Base-by-base conservation (phyloP, 2,888 invertebrate species). In the Stratiomys singularior region DNA sequence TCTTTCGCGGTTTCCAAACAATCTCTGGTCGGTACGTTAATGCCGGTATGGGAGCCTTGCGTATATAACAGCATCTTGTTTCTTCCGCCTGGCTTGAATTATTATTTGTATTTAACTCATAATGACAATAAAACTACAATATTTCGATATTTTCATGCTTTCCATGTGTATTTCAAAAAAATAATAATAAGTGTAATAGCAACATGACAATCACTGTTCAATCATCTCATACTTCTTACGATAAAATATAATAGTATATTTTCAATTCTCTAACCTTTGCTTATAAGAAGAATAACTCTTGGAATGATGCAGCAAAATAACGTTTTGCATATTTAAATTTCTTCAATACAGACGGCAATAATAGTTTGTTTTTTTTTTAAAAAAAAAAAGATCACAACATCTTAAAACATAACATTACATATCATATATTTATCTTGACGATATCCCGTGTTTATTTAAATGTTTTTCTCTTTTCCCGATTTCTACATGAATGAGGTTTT, bases 301-400 rank as follows among this genome's bases (percentile, higher is more conserved):
- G 74, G 74, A 74, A 74, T 74, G 74, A 74, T 58, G 74, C 74
- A 74, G 74, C 58, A 74, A 74, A 58, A 58, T 58, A 58, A 58
- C 74, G 25, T 58, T 58, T 74, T 74, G 21, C 58, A 74, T 25
- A 58, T 23, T 30, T 5, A 74, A 72, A 21, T n/a, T 58, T 58
- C 18, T 60, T 37, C 47, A 69, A 46, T 69, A 46, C 21, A 23
- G 69, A 69, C 44, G 66, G 28, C 69, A 23, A 27, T 25, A 66
- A 47, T 47, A 69, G 25, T 60, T 52, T n/a, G 18, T 52, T 18
- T n/a, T 52, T 52, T 52, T 52, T 52, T 66, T n/a, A n/a, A n/a
- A n/a, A n/a, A 47, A 47, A 69, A 69, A 47, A 69, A 44, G 69
- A 69, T 69, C 69, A 69, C 69, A 69, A 69, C 47, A 47, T 69